Conservation (phyloP, 2,888 invertebrate genomes). For the Toxonevra muliebris region DNA sequence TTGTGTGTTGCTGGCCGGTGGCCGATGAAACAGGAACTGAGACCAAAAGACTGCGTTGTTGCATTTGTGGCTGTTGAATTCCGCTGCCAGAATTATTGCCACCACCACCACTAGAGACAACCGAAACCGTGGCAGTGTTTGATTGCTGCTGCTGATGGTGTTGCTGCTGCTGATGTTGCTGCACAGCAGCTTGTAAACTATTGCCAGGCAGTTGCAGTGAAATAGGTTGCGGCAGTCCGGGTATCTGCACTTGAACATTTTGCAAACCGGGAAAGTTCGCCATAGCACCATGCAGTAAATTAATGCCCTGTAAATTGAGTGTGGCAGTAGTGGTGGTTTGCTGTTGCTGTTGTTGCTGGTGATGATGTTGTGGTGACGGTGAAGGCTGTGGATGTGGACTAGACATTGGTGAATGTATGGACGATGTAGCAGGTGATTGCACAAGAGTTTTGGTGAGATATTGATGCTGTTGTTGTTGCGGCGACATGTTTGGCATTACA, state of each 20-base stretch:
- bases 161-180: slow-evolving; percentile 49
- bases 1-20: slow-evolving; percentile 54
- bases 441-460: slow-evolving; percentile 60
- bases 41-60: slow-evolving; percentile 72
- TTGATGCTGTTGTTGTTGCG: slow-evolving; percentile 53
- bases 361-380: slow-evolving; percentile 61
- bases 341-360: slow-evolving; percentile 62
- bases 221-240: slow-evolving; percentile 86
- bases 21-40: slow-evolving; percentile 69
- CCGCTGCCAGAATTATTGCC: slow-evolving; percentile 26
- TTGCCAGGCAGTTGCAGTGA: slow-evolving; percentile 80
- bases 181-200: slow-evolving; percentile 65
- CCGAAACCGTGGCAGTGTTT: slow-evolving; percentile 39
- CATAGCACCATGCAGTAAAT: slow-evolving; percentile 72
- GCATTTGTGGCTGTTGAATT: slow-evolving; percentile 48
- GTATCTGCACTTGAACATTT: slow-evolving; percentile 80
- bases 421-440: slow-evolving; percentile 61
- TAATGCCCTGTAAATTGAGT: slow-evolving; percentile 75
- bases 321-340: slow-evolving; percentile 62
- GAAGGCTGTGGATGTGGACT: slow-evolving; percentile 68
- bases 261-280: slow-evolving; percentile 73
- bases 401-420: slow-evolving; percentile 69
- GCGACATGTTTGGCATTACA: slow-evolving; percentile 60
- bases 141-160: slow-evolving; percentile 47
- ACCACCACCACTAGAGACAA: slow-evolving; percentile 36